A percentile compares a stretch with the other conserved stretches of the same genome.
Evolutionary conservation across 64 coral and sea anemone species (phyloP).

Genomic region (Exaiptasia diaphana): DNA sequence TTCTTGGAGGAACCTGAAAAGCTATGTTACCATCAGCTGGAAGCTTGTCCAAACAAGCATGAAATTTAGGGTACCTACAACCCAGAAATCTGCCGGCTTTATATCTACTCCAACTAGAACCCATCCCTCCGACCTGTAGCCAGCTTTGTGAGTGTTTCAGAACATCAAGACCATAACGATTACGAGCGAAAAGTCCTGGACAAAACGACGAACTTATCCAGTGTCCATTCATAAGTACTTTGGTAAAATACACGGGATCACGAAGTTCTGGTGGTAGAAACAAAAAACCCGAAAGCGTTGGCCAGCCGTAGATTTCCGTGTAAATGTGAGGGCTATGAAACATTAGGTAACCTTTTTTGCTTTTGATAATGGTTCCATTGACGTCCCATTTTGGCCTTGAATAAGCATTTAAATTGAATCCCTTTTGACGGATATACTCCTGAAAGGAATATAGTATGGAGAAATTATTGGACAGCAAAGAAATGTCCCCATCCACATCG

Average conservation of each 20-base stretch:
- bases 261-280: slow-evolving; percentile 6
- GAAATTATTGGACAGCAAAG: slow-evolving; percentile 12
- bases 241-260: slow-evolving; percentile 12
- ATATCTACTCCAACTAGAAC: slow-evolving; percentile 22
- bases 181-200: slow-evolving; percentile 15
- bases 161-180: slow-evolving; percentile 17
- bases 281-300: neutral
- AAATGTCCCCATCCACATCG: slow-evolving; percentile 42
- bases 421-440: slow-evolving; percentile 1
- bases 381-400: slow-evolving; percentile 1
- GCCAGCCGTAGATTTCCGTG: slow-evolving; percentile 25
- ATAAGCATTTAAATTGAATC: slow-evolving; percentile 21
- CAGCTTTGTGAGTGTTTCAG: slow-evolving; percentile 31
- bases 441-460: neutral
- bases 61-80: neutral
- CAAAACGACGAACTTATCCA: neutral
- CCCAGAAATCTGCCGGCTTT: slow-evolving; percentile 8
- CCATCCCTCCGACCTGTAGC: slow-evolving; percentile 19
- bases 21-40: slow-evolving; percentile 13
- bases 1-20: slow-evolving; percentile 13
- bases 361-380: neutral
- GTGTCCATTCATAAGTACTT: neutral
- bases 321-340: slow-evolving; percentile 20
- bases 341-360: neutral
- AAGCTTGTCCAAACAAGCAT: slow-evolving; percentile 10